Base-by-base conservation (phyloP, 2,888 invertebrate genomes). In the Drosophila basisetae region DNA sequence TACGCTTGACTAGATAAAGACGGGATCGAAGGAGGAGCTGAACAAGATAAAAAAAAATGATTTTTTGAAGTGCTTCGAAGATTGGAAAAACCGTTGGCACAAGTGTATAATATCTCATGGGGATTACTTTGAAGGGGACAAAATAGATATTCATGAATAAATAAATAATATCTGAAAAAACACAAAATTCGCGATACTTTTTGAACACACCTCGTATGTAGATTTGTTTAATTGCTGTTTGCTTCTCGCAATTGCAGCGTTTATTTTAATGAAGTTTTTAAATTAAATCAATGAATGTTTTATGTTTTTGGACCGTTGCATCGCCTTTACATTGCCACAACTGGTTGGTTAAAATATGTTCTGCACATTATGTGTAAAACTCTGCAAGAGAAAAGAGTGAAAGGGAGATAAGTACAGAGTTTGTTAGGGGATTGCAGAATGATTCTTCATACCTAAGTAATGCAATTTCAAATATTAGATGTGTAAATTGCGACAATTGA, bases 191-290 rank as follows among this genome's bases (percentile, higher is more conserved):
- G 22, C 22, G 22, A 22, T 22, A 22, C 22, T 22, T 22, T 22
- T 22, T 22, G 22, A 22, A 22, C 22, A 22, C 22, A 22, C 22
- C 22, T 22, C 22, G 22, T 22, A 0, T 28, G 30, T 18, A 18
- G 28, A 39, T 30, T 30, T n/a, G 13, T 5, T 18, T 13, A 55
- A 16, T 39, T 55, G 22, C 35, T 37, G 13, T 33, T 55, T 28
- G 18, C 31, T 47, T 63, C 9, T n/a, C 16, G 43, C 33, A 39
- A 25, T 35, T 61, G 66, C 56, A 49, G 62, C 62, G 37, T 61
- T 73, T 63, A 63, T 73, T 62, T n/a, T 7, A n/a, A 9, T 41
- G 5, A 13, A 49, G n/a, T 7, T 52, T 53, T 3, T 18, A 25
- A 37, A 28, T 37, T 37, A n/a, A 55, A 18, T 55, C 28, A 18